Base-by-base conservation (phyloP, 2,888 invertebrate species). In the Ormyrus nitidulus region DNA sequence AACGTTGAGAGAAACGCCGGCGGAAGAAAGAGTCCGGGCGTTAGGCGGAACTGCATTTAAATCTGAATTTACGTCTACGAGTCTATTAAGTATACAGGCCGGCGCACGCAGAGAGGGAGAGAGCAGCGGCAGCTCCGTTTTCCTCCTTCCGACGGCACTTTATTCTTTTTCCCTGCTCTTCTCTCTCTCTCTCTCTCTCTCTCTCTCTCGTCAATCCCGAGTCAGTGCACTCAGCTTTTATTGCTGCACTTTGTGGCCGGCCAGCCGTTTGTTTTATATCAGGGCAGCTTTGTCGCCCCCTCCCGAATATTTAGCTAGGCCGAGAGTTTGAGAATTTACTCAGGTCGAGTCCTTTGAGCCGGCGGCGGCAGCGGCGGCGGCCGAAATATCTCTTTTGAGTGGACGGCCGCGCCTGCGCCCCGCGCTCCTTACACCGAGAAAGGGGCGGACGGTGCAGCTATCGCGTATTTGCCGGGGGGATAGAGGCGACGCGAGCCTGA, bases 31-130 rank as follows among this genome's bases (percentile, higher is more conserved):
- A 19, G 59, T 11, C 61, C 34, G 46, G 68, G 61, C 70, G 69
- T 56, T 13, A 53, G 56, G 46, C 49, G 82, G 66, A 82, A 82
- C 81, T 81, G 83, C 82, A 84, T 83, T 85, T 85, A 84, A 86
- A 85, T 85, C 83, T 82, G 83, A 84, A 86, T 86, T 85, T 84
- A 84, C 83, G 83, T 84, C 78, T 53, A 76, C 79, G 82, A 82
- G 79, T 85, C 81, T 84, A 84, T 85, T 83, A 83, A 82, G 79
- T 83, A 77, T 82, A 80, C 58, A 51, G 59, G 75, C 75, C 19
- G 46, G 10, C 6, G 34, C n/a, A 0, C 68, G n/a, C 44, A 9
- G 54, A 53, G 66, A 1, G 66, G 1, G 53, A 44, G 7, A 11
- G 62, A 19, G n/a, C 7, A 53, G 51, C 6, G 34, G 13, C 19